Percentiles rank a stretch among this genome's conserved stretches.
phyloP scores from a whole-genome alignment of 2,888 invertebrate species.

The Acronicta leporina region DNA sequence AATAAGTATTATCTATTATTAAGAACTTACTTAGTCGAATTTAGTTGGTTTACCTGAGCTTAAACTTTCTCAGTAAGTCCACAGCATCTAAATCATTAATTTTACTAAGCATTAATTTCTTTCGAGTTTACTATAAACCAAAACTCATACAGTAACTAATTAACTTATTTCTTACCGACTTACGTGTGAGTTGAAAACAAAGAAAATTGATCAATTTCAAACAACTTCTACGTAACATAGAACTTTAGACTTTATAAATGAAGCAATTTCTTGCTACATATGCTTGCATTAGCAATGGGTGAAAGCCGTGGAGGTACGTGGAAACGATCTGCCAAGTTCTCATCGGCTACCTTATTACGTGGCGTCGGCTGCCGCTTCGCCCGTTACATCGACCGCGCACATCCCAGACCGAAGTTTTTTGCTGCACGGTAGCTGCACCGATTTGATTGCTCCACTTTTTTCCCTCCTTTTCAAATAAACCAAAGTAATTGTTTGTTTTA shows the following conservation, averaged over 20 bases:
- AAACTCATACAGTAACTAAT: not conserved
- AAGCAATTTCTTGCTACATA: constrained; percentile 58
- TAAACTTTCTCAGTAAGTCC: too few relatives aligned
- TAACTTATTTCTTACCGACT: not conserved
- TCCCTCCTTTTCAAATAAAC: constrained; percentile 86
- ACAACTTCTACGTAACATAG: constrained; percentile 2
- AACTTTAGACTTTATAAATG: constrained; percentile 34
- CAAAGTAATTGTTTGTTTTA: constrained; percentile 89
- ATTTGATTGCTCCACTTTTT: constrained; percentile 87
- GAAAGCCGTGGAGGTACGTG: constrained; percentile 56
- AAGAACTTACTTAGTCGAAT: not conserved
- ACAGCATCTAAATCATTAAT: too few relatives aligned
- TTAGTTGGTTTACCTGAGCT: too few relatives aligned
- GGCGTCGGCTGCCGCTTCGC: constrained; percentile 58
- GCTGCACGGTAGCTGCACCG: constrained; percentile 84
- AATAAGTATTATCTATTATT: not conserved
- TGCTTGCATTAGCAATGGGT: constrained; percentile 50
- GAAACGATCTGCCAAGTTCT: constrained; percentile 65
- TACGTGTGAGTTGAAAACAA: constrained; percentile 6
- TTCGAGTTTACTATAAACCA: too few relatives aligned
- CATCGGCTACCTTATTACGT: constrained; percentile 79
- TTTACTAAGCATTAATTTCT: too few relatives aligned
- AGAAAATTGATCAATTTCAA: constrained; percentile 4
- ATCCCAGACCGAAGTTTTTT: constrained; percentile 80
- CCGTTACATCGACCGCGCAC: constrained; percentile 75